Evolutionary conservation across 1,140 invertebrate genomes (phyloP).

Genomic region (Hesperophylax magnus): DNA sequence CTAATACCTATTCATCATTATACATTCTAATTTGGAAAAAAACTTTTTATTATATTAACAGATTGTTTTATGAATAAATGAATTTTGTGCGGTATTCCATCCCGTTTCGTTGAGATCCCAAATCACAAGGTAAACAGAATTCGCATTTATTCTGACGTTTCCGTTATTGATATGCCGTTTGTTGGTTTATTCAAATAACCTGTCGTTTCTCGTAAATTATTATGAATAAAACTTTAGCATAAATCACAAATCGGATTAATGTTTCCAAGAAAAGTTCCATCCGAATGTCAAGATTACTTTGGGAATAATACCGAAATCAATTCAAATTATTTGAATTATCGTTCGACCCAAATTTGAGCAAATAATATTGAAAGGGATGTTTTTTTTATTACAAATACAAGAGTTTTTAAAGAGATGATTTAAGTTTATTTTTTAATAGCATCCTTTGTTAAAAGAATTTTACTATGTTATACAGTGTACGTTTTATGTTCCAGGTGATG

Average conservation of each 20-base stretch:
- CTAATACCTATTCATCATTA: too few relatives aligned
- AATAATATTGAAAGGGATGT: too few relatives aligned
- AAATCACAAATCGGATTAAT: slow-evolving; percentile 26
- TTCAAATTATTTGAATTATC: slow-evolving; percentile 53
- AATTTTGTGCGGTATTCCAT: neutral
- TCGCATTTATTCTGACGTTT: slow-evolving; percentile 15
- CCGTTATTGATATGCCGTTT: slow-evolving; percentile 24
- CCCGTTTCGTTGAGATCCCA: neutral
- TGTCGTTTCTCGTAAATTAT: slow-evolving; percentile 31
- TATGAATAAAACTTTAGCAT: slow-evolving; percentile 33
- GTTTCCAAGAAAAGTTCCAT: neutral
- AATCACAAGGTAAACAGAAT: slow-evolving; percentile 26
- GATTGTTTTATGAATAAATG: neutral
- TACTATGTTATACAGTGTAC: too few relatives aligned
- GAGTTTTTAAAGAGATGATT: too few relatives aligned
- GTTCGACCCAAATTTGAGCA: slow-evolving; percentile 7
- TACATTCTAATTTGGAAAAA: too few relatives aligned
- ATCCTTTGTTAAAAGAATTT: too few relatives aligned
- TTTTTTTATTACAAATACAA: too few relatives aligned
- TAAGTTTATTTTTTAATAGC: too few relatives aligned
- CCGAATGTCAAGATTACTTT: neutral
- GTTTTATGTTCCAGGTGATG: too few relatives aligned
- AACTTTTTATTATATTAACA: too few relatives aligned
- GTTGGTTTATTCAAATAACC: slow-evolving; percentile 29
- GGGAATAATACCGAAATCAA: slow-evolving; percentile 44